phyloP scores from a whole-genome alignment of 2,888 invertebrate species.

The Heliconius ethilla region DNA sequence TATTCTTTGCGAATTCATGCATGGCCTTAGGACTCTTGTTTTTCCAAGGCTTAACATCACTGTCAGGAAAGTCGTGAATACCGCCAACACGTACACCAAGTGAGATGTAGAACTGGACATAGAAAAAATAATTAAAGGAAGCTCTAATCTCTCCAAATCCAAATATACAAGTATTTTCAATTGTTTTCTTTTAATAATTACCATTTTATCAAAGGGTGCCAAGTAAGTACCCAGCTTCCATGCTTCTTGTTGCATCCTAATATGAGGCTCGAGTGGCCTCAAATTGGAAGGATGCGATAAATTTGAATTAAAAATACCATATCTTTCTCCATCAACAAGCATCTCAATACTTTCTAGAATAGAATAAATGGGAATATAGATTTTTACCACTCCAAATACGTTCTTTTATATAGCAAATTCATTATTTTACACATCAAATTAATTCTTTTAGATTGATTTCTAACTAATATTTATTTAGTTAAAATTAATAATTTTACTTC shows the following conservation, averaged over 20 bases:
- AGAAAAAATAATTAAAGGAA: neutral
- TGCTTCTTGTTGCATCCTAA: slow-evolving; percentile 47
- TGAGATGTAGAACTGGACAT: slow-evolving; percentile 85
- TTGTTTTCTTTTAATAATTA: slow-evolving; percentile 44
- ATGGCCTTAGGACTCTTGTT: slow-evolving; percentile 85
- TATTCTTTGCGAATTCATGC: slow-evolving; percentile 84
- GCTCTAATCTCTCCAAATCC: neutral
- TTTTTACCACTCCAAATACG: neutral
- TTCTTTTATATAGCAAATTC: too few relatives aligned
- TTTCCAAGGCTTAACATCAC: slow-evolving; percentile 87
- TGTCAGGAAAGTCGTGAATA: slow-evolving; percentile 85
- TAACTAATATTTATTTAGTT: too few relatives aligned
- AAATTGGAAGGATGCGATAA: accelerated
- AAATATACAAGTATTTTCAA: neutral
- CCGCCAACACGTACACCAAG: slow-evolving; percentile 92
- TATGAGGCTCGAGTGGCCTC: slow-evolving; percentile 64
- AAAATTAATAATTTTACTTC: too few relatives aligned
- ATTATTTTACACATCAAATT: too few relatives aligned
- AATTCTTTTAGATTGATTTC: too few relatives aligned
- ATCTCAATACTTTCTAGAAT: slow-evolving; percentile 76
- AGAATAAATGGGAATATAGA: too few relatives aligned
- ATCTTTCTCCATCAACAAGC: slow-evolving; percentile 77
- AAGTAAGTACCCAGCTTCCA: slow-evolving; percentile 68
- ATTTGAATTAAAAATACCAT: slow-evolving; percentile 73
- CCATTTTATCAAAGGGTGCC: slow-evolving; percentile 74